Percentiles rank a stretch among this genome's conserved stretches.
Evolutionary conservation across 2,888 invertebrate genomes (phyloP).

Genomic region (Stenotaenia linearis): DNA sequence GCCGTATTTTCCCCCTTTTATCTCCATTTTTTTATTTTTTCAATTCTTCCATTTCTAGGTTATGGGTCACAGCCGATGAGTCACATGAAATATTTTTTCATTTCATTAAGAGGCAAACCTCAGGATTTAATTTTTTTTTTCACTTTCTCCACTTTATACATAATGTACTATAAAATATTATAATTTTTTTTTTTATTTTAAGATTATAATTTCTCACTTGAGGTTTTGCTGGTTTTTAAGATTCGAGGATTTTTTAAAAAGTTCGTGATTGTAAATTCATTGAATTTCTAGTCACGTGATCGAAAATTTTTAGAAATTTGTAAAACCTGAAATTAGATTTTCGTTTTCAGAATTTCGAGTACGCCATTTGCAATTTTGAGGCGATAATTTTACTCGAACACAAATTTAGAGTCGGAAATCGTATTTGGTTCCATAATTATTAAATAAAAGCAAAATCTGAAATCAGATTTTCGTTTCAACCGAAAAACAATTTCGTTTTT

Average conservation of each 20-base stretch:
- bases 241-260: neutral
- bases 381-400: too few species aligned
- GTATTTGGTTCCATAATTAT: too few species aligned
- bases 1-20: neutral
- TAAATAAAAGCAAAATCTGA: too few species aligned
- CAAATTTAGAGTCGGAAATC: too few species aligned
- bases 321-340: too few species aligned
- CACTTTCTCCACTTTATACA: neutral
- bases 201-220: too few species aligned
- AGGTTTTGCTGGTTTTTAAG: neutral
- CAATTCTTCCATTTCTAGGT: neutral
- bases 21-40: neutral
- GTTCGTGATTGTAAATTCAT: neutral
- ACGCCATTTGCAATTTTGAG: too few species aligned
- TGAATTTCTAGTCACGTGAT: too few species aligned
- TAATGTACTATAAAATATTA: neutral
- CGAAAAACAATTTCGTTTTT: too few species aligned
- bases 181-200: neutral
- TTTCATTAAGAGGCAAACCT: neutral
- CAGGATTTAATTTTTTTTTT: neutral
- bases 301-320: too few species aligned
- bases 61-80: neutral
- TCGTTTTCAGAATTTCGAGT: too few species aligned
- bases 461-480: too few species aligned
- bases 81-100: neutral